Conservation (phyloP, 92 coral and sea anemone species). For the Siderastrea siderea region DNA sequence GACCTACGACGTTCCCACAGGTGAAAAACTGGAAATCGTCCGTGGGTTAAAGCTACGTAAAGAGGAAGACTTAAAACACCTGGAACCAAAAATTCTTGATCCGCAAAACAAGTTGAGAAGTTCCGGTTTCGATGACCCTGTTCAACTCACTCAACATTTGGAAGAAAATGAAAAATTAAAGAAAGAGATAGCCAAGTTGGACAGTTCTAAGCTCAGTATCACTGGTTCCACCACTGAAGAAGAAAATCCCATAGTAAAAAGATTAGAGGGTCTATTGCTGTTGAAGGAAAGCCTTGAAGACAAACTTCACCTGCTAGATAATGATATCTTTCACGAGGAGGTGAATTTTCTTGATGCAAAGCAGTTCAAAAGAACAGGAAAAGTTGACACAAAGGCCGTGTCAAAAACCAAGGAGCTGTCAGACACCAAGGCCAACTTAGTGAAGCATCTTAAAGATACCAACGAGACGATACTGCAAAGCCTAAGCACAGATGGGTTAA, state of each 20-base stretch:
- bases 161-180: conserved; percentile 38
- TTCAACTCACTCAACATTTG: conserved; percentile 35
- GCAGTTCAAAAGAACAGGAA: conserved; percentile 64
- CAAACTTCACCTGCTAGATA: conserved; percentile 21
- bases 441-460: conserved; percentile 30
- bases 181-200: conserved; percentile 3
- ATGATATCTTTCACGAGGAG: conserved; percentile 65
- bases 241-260: conserved; percentile 23
- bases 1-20: neutral
- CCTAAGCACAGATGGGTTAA: conserved; percentile 32
- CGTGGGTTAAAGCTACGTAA: neutral
- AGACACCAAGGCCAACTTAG: conserved; percentile 29
- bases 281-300: conserved; percentile 40
- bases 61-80: conserved; percentile 28
- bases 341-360: conserved; percentile 62
- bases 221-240: neutral
- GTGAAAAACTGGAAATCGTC: neutral
- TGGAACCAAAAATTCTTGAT: conserved; percentile 40
- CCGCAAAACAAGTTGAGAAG: conserved; percentile 26
- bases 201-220: neutral
- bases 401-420: conserved; percentile 40
- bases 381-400: conserved; percentile 14
- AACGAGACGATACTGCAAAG: conserved; percentile 39
- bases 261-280: conserved; percentile 33
- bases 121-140: conserved; percentile 10